Conservation (phyloP, 2,113 vertebrate species). For the Phrynosoma blainvillii region DNA sequence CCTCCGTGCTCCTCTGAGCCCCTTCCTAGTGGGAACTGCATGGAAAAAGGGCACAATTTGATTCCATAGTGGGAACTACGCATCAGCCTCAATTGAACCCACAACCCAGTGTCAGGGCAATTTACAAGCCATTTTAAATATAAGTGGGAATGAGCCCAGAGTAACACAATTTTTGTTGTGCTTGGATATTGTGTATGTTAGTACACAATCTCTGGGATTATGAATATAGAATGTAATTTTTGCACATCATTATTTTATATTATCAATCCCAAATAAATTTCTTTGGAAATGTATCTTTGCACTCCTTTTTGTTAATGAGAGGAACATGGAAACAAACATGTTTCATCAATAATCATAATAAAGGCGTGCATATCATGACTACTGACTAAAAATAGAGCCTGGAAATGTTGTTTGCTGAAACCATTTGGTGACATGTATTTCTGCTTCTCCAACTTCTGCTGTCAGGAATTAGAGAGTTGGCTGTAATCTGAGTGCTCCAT, state of each 20-base stretch:
- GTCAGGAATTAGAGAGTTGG: conserved; percentile 21
- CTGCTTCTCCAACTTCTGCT: background rate
- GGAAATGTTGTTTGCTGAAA: conserved; percentile 4
- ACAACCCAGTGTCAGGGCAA: no score
- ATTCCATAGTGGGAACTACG: no score
- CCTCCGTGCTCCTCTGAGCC: no score
- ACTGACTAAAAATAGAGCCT: conserved; percentile 28
- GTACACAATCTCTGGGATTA: background rate
- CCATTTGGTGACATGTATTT: background rate
- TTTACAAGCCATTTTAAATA: no score
- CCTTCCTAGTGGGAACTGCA: no score
- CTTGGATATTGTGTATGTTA: no score
- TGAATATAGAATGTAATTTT: background rate
- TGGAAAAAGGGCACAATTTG: no score
- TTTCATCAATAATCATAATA: conserved; percentile 23
- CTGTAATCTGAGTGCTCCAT: conserved; percentile 26
- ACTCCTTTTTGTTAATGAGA: background rate
- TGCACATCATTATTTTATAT: background rate
- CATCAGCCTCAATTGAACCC: no score
- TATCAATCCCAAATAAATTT: background rate
- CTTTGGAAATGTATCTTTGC: background rate
- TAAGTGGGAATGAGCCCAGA: no score
- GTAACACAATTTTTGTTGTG: background rate
- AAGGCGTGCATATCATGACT: conserved; percentile 9
- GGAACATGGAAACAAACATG: background rate